phyloP scores from a whole-genome alignment of 2,888 invertebrate genomes.

The Megalurothrips usitatus region DNA sequence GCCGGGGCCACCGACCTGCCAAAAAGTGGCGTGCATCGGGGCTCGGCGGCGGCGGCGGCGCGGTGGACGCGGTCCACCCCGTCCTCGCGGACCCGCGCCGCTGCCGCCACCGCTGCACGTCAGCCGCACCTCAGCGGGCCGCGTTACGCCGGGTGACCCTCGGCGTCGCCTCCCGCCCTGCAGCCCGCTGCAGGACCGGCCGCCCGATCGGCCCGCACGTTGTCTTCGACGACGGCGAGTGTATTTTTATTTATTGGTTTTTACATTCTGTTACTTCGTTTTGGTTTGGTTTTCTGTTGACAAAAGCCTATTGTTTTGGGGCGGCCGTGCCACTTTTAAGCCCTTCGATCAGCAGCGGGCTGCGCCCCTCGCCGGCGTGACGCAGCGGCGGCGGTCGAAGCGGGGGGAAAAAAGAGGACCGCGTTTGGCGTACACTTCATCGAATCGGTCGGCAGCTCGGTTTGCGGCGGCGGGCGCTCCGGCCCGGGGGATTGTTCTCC shows the following conservation, averaged over 20 bases:
- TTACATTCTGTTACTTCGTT: background rate
- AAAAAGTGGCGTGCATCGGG: background rate
- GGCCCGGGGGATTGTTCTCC: too few relatives aligned
- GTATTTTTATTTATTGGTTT: background rate
- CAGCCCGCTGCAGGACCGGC: too few relatives aligned
- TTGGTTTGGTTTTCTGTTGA: background rate
- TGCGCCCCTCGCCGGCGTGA: background rate
- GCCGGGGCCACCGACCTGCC: too few relatives aligned
- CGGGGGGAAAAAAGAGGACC: background rate
- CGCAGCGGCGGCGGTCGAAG: background rate
- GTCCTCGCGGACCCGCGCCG: too few relatives aligned
- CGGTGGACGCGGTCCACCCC: too few relatives aligned
- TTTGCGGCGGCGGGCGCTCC: too few relatives aligned
- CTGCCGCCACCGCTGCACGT: too few relatives aligned
- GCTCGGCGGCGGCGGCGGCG: too few relatives aligned
- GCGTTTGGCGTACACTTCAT: background rate
- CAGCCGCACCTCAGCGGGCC: too few relatives aligned
- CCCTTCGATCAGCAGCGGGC: constrained; percentile 10
- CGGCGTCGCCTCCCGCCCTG: too few relatives aligned
- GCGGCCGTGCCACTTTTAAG: constrained; percentile 2
- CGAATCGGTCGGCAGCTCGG: background rate
- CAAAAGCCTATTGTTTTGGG: constrained; percentile 25
- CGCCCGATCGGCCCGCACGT: too few relatives aligned
- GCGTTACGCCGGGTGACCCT: too few relatives aligned
- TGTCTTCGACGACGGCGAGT: background rate